A percentile compares a stretch with the other conserved stretches of the same genome.
Conservation (phyloP, 2,888 invertebrate genomes). For the Agriopis aurantiaria region DNA sequence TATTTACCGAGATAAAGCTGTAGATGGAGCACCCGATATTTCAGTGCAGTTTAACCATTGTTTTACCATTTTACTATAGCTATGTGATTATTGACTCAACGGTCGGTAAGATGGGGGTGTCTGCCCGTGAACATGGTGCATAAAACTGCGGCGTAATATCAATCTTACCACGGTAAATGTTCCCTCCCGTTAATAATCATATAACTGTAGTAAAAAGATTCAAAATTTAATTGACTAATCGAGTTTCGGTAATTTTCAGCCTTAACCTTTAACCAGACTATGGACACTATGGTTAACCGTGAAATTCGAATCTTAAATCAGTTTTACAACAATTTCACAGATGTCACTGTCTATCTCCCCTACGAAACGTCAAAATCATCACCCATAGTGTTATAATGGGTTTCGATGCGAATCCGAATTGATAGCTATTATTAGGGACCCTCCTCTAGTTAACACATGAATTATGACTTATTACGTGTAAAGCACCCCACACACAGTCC, state of each 20-base stretch:
- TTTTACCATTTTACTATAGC: no score
- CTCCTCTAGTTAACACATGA: slow-evolving; percentile 73
- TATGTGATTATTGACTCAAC: no score
- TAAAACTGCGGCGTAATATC: no score
- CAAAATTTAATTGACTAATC: no score
- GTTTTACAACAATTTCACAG: slow-evolving; percentile 73
- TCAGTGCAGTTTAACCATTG: no score
- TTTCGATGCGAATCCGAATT: slow-evolving; percentile 73
- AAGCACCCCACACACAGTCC: slow-evolving; percentile 50
- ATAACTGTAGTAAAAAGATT: no score
- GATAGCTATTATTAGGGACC: slow-evolving; percentile 70
- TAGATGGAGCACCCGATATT: no score
- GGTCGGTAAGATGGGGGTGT: no score
- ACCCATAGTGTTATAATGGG: slow-evolving; percentile 69
- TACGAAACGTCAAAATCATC: slow-evolving; percentile 58
- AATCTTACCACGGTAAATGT: no score
- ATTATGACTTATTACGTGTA: slow-evolving; percentile 78
- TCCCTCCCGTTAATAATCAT: no score
- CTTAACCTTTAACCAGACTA: neutral
- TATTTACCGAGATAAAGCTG: no score
- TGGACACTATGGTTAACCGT: slow-evolving; percentile 15
- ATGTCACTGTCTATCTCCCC: slow-evolving; percentile 55
- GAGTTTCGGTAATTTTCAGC: neutral
- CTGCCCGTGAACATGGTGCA: no score
- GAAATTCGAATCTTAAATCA: slow-evolving; percentile 54